Conservation (phyloP, 2,113 vertebrate species). For the Orthonyx spaldingii region DNA sequence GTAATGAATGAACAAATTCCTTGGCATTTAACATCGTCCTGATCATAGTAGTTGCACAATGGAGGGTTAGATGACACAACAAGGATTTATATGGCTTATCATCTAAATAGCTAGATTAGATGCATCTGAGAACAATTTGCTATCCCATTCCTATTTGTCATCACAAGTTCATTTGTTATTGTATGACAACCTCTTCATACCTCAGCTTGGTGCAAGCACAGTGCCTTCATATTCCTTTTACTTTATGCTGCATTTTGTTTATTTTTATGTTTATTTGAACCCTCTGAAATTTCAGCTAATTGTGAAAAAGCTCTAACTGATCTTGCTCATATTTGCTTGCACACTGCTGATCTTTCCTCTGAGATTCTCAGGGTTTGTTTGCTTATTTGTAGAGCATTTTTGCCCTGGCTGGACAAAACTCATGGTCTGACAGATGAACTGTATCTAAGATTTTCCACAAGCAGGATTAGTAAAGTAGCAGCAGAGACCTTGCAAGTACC, state of each 20-base stretch:
- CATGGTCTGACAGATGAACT: background rate
- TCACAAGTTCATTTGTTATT: background rate
- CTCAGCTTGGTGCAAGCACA: background rate
- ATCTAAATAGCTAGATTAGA: background rate
- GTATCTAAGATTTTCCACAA: background rate
- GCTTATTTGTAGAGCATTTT: background rate
- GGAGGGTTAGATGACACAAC: background rate
- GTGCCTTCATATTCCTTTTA: background rate
- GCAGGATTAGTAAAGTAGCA: background rate
- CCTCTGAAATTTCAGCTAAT: background rate
- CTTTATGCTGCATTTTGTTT: background rate
- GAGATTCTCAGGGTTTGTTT: background rate
- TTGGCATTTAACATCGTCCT: background rate
- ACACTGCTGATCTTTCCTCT: background rate
- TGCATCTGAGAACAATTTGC: background rate
- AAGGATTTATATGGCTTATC: background rate
- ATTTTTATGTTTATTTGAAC: background rate
- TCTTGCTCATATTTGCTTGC: background rate
- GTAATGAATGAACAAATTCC: background rate
- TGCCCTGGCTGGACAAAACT: background rate
- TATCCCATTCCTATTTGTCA: background rate
- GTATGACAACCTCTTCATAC: background rate
- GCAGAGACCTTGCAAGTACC: background rate
- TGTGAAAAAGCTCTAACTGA: background rate
- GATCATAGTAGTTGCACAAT: background rate